These are phyloP conservation scores for Troides helena DNA, from an alignment of 2,888 invertebrate genomes.

Conservation along the genomic window DNA sequence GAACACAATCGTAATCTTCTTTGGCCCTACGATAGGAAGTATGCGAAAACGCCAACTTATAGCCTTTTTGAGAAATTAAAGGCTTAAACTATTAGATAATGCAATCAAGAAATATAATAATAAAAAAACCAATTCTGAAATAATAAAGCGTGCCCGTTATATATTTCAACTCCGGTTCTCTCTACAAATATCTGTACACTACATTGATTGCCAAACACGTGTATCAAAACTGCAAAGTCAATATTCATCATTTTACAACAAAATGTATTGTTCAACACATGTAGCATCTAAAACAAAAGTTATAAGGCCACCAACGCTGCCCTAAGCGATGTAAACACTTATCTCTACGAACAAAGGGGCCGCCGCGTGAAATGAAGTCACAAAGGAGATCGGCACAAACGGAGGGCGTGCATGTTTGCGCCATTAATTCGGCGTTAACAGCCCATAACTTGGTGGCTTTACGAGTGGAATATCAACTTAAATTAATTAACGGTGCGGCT, in stretches of 20 bases:
- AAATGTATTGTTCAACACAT: background rate
- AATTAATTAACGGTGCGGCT: constrained; percentile 47
- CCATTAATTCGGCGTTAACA: constrained; percentile 61
- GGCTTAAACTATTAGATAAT: no score
- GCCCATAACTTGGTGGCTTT: constrained; percentile 60
- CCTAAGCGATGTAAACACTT: background rate
- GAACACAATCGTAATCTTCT: no score
- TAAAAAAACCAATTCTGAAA: no score
- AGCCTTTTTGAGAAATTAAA: no score
- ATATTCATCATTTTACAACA: background rate
- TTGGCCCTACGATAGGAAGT: no score
- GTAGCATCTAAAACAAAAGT: background rate
- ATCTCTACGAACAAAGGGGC: constrained; percentile 1
- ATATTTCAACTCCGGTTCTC: no score
- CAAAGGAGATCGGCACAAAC: constrained; percentile 38
- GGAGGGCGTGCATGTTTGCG: constrained; percentile 55
- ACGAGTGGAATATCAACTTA: constrained; percentile 61
- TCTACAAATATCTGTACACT: no score
- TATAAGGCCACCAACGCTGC: background rate
- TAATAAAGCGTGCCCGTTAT: no score
- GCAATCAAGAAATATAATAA: no score
- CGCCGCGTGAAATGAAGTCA: constrained; percentile 18
- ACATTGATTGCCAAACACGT: no score
- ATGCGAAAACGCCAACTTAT: no score
- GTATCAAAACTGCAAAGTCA: no score